Conservation (phyloP, 2,888 invertebrate species). For the Drosophila colorata region DNA sequence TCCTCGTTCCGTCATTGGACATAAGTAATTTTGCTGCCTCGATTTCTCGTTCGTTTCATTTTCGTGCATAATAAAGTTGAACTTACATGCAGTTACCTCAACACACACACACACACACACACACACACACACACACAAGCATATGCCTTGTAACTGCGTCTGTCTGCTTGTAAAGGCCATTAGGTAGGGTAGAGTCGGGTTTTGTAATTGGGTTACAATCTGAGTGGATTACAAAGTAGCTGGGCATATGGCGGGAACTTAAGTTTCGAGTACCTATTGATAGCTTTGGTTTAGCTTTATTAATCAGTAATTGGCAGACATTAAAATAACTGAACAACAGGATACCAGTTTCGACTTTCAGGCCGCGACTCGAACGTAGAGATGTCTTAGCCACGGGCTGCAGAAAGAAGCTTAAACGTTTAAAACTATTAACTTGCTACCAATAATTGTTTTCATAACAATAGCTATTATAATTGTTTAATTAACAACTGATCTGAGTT, state of each 20-base stretch:
- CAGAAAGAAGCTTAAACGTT: background rate
- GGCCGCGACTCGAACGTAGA: too few relatives aligned
- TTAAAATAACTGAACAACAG: background rate
- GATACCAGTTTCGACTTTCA: too few relatives aligned
- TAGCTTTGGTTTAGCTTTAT: slow-evolving; percentile 11
- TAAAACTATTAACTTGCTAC: too few relatives aligned
- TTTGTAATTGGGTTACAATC: slow-evolving; percentile 41
- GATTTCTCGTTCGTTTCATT: slow-evolving; percentile 64
- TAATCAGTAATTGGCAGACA: background rate
- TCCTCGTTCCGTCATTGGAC: slow-evolving; percentile 51
- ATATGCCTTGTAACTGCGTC: slow-evolving; percentile 1
- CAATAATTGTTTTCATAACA: too few relatives aligned
- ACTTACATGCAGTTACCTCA: slow-evolving; percentile 54
- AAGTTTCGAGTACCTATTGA: background rate
- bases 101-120: slow-evolving; percentile 4
- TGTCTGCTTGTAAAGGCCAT: slow-evolving; percentile 6
- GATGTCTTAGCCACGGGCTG: too few relatives aligned
- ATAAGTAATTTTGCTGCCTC: slow-evolving; percentile 67
- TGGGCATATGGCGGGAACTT: background rate
- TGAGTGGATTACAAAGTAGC: slow-evolving; percentile 8
- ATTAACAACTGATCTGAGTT: too few relatives aligned
- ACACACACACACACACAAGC: background rate
- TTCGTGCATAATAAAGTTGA: slow-evolving; percentile 77
- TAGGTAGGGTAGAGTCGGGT: slow-evolving; percentile 6
- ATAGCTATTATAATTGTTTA: too few relatives aligned